phyloP scores from a whole-genome alignment of 1,140 invertebrate species.

The Spodoptera litura region DNA sequence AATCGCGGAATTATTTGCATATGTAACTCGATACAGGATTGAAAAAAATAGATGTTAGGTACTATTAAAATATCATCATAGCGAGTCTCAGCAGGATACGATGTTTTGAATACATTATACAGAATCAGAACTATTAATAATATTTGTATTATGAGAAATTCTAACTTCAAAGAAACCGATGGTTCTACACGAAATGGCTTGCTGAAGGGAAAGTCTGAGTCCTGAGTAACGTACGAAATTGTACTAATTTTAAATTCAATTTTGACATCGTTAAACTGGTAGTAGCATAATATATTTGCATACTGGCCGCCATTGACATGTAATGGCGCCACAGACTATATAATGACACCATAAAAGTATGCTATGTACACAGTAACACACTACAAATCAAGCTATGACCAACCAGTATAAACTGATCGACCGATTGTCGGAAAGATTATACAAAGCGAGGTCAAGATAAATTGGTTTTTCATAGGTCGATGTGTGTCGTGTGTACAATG shows the following conservation, averaged over 20 bases:
- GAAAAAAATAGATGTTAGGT: neutral
- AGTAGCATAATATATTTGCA: slow-evolving; percentile 56
- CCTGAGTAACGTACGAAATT: slow-evolving; percentile 43
- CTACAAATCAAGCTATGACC: neutral
- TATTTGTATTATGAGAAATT: neutral
- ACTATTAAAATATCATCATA: slow-evolving; percentile 9
- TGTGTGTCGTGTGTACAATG: too few species aligned
- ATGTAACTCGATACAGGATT: neutral
- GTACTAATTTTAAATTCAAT: slow-evolving; percentile 32
- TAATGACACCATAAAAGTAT: slow-evolving; percentile 33
- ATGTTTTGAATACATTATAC: slow-evolving; percentile 24
- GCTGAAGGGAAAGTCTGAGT: slow-evolving; percentile 52
- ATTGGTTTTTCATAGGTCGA: neutral
- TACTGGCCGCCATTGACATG: slow-evolving; percentile 60
- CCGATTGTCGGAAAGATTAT: too few species aligned
- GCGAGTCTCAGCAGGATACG: slow-evolving; percentile 19
- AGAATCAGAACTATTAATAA: neutral
- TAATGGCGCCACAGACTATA: slow-evolving; percentile 47
- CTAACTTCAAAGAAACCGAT: neutral
- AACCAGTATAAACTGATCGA: neutral
- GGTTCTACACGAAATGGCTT: neutral
- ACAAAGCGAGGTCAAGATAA: too few species aligned
- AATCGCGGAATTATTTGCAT: neutral
- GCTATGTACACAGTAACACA: slow-evolving; percentile 21
- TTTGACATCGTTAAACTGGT: slow-evolving; percentile 57